Percentiles rank a stretch among this genome's conserved stretches.
Evolutionary conservation across 2,888 invertebrate species (phyloP).

Genomic region (Chaetoderma sp.): DNA sequence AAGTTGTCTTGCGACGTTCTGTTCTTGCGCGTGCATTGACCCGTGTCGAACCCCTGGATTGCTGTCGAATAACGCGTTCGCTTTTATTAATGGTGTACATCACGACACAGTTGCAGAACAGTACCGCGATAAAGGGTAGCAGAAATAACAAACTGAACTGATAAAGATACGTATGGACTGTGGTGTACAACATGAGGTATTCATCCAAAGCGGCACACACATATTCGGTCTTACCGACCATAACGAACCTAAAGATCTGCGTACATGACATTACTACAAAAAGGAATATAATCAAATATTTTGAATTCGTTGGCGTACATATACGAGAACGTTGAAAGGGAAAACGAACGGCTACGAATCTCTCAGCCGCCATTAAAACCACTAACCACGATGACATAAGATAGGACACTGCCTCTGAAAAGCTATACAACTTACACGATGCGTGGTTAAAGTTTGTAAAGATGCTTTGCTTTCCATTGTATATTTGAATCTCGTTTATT

Average conservation of each 20-base stretch:
- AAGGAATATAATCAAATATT: constrained; percentile 48
- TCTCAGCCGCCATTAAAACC: constrained; percentile 62
- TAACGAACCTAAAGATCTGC: constrained; percentile 57
- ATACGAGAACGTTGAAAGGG: constrained; percentile 57
- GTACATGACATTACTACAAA: constrained; percentile 51
- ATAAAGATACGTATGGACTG: constrained; percentile 57
- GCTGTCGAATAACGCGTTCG: constrained; percentile 11
- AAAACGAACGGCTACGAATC: constrained; percentile 59
- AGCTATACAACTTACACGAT: constrained; percentile 58
- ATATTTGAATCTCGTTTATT: constrained; percentile 44
- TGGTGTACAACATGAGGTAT: constrained; percentile 39
- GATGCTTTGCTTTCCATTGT: constrained; percentile 26
- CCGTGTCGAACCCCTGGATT: constrained; percentile 9
- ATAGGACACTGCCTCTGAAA: constrained; percentile 53
- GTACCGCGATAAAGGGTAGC: constrained; percentile 55
- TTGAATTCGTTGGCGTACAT: constrained; percentile 53
- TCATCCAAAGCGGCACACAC: constrained; percentile 11
- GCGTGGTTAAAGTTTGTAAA: constrained; percentile 44
- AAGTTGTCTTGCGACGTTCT: constrained; percentile 49
- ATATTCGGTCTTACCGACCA: constrained; percentile 35
- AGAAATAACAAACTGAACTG: constrained; percentile 54
- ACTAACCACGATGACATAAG: constrained; percentile 65
- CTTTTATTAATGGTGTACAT: constrained; percentile 49
- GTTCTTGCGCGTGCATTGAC: constrained; percentile 13
- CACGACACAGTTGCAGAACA: constrained; percentile 54